A percentile compares a stretch with the other conserved stretches of the same genome.
Evolutionary conservation across 2,888 invertebrate genomes (phyloP).

Genomic region (Lamellibrachia satsuma): DNA sequence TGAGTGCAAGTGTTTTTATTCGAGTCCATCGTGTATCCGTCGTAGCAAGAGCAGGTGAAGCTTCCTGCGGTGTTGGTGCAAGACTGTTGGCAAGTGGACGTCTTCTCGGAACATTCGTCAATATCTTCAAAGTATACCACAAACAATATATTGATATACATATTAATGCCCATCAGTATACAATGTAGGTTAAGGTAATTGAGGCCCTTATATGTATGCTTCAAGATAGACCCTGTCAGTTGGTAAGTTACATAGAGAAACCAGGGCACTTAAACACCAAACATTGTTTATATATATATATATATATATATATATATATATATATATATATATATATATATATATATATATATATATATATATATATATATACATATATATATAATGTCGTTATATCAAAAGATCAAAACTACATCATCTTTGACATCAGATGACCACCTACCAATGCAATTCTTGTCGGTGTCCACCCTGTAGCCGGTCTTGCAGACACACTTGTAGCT

Average conservation of each 20-base stretch:
- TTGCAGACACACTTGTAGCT: background rate
- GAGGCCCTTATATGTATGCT: too few relatives aligned
- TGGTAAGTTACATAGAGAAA: too few relatives aligned
- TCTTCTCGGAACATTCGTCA: constrained; percentile 26
- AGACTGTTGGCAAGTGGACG: background rate
- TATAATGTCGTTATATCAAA: too few relatives aligned
- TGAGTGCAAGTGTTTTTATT: background rate
- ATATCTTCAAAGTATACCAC: constrained; percentile 19
- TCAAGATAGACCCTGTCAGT: too few relatives aligned
- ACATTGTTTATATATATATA: too few relatives aligned
- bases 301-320: too few relatives aligned
- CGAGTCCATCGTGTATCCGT: background rate
- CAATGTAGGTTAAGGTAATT: background rate
- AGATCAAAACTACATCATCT: background rate
- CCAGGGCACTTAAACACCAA: too few relatives aligned
- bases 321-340: too few relatives aligned
- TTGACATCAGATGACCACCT: background rate
- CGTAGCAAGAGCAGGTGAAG: constrained; percentile 22
- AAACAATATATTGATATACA: background rate
- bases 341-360: too few relatives aligned
- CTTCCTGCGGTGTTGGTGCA: constrained; percentile 19
- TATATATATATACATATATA: too few relatives aligned
- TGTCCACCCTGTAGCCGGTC: background rate
- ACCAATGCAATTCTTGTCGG: background rate
- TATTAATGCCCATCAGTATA: background rate